Conservation (phyloP, 2,113 vertebrate species). For the Anguilla japonica region DNA sequence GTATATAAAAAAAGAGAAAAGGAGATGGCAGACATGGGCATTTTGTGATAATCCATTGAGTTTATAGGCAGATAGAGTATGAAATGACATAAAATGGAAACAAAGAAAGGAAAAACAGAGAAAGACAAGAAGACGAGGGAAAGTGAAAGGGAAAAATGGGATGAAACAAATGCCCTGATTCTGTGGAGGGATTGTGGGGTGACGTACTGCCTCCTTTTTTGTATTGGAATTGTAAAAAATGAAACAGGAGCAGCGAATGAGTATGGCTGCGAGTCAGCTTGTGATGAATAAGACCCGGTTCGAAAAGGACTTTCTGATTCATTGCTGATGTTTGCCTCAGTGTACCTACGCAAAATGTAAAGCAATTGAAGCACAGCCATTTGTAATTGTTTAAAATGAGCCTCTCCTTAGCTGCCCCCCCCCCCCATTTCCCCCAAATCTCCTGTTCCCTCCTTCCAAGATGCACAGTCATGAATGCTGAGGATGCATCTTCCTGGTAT, state of each 20-base stretch:
- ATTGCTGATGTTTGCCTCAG: slow-evolving; percentile 46
- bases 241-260: slow-evolving; percentile 15
- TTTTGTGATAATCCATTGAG: not conserved
- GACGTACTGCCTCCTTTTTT: slow-evolving; percentile 8
- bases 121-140: not conserved
- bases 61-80: slow-evolving; percentile 11
- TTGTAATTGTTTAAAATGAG: slow-evolving; percentile 49
- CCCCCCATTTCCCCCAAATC: slow-evolving; percentile 30
- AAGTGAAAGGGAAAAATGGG: not conserved
- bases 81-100: slow-evolving; percentile 4
- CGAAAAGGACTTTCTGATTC: slow-evolving; percentile 27
- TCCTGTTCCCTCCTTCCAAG: not conserved
- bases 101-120: not conserved
- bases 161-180: slow-evolving; percentile 4
- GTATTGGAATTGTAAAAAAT: not conserved
- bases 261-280: slow-evolving; percentile 1
- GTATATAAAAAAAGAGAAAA: not conserved
- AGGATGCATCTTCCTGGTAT: not conserved
- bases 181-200: not conserved
- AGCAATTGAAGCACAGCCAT: slow-evolving; percentile 41
- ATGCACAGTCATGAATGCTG: slow-evolving; percentile 14
- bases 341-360: slow-evolving; percentile 52
- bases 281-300: slow-evolving; percentile 27
- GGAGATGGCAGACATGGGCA: slow-evolving; percentile 12
- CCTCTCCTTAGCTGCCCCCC: slow-evolving; percentile 24